Conservation (phyloP, 2,888 invertebrate species). For the Molorchus minor region DNA sequence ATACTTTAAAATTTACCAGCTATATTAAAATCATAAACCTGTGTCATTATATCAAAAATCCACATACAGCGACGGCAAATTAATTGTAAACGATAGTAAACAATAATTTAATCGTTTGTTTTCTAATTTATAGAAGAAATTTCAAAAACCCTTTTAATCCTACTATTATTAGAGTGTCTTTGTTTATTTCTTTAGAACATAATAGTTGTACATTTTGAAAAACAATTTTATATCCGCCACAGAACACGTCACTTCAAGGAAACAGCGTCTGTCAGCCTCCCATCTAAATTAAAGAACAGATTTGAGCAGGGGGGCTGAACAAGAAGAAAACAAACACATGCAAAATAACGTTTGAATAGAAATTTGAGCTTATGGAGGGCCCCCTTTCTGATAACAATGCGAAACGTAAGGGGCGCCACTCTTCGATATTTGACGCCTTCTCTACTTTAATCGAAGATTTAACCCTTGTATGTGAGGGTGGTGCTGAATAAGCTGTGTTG, state of each 20-base stretch:
- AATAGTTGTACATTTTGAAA: too few species aligned
- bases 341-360: constrained; percentile 51
- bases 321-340: constrained; percentile 47
- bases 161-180: too few species aligned
- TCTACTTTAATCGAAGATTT: constrained; percentile 56
- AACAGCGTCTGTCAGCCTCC: constrained; percentile 6
- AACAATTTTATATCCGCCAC: too few species aligned
- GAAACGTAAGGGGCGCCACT: constrained; percentile 39
- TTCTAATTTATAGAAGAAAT: too few species aligned
- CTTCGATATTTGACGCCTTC: constrained; percentile 56
- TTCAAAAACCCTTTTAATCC: too few species aligned
- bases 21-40: too few species aligned
- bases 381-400: constrained; percentile 43
- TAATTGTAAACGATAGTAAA: too few species aligned
- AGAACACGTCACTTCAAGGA: constrained; percentile 4
- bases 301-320: constrained; percentile 40
- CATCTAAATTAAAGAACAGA: constrained; percentile 27
- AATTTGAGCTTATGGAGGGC: constrained; percentile 48
- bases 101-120: too few species aligned
- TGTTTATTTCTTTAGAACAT: too few species aligned
- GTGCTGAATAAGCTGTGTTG: constrained; percentile 49
- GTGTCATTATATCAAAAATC: too few species aligned
- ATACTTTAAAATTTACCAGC: too few species aligned
- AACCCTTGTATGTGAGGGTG: constrained; percentile 56
- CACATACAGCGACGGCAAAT: too few species aligned